Evolutionary conservation across 2,113 vertebrate species (phyloP).

Genomic region (Hemichromis elongatus): DNA sequence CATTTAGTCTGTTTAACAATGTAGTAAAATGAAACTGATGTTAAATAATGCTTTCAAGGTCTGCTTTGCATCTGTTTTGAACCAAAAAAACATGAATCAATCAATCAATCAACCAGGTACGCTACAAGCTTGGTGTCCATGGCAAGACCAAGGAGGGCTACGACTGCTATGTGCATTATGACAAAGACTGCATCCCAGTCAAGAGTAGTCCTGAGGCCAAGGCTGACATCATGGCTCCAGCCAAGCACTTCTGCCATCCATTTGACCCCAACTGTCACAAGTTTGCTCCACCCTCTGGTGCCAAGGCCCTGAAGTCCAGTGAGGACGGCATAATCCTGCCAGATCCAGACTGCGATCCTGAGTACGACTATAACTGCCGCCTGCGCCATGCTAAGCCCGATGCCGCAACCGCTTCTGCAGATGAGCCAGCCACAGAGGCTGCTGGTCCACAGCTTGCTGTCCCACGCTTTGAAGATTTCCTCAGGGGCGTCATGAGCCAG

Average conservation of each 20-base stretch:
- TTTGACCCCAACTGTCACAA: constrained; percentile 71
- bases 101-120: constrained; percentile 57
- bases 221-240: constrained; percentile 25
- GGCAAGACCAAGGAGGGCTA: constrained; percentile 77
- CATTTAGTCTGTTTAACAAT: constrained; percentile 35
- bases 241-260: constrained; percentile 68
- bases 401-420: background rate
- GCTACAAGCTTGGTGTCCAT: constrained; percentile 60
- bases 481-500: constrained; percentile 53
- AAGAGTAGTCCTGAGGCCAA: constrained; percentile 7
- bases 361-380: constrained; percentile 75
- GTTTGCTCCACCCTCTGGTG: constrained; percentile 19
- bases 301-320: background rate
- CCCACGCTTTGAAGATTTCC: constrained; percentile 66
- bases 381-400: constrained; percentile 51
- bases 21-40: constrained; percentile 30
- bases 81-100: constrained; percentile 31
- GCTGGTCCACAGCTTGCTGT: background rate
- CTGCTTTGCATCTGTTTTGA: constrained; percentile 45
- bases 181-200: constrained; percentile 71
- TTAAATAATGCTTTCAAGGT: constrained; percentile 46
- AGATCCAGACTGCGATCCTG: constrained; percentile 75
- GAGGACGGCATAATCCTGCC: constrained; percentile 65
- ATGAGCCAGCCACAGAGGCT: background rate
- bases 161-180: constrained; percentile 75